phyloP scores from a whole-genome alignment of 2,888 invertebrate genomes.

The Xestia sexstrigata region DNA sequence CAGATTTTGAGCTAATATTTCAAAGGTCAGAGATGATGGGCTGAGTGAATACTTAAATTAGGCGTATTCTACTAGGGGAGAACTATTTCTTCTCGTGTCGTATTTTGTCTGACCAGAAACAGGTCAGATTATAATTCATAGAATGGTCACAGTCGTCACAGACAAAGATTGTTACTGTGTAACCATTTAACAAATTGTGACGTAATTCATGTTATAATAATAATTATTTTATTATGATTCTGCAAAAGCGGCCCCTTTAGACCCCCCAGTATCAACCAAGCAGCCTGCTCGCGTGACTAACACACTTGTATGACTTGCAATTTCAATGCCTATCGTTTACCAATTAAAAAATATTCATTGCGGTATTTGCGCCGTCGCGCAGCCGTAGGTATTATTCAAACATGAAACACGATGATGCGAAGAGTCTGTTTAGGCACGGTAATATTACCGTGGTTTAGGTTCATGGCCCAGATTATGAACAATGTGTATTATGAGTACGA shows the following conservation, averaged over 20 bases:
- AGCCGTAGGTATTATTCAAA: not conserved
- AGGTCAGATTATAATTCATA: too few species aligned
- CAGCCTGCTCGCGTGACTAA: not conserved
- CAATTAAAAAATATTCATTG: not conserved
- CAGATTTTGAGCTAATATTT: not conserved
- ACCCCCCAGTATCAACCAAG: not conserved
- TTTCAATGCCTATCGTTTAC: not conserved
- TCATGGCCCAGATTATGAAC: too few species aligned
- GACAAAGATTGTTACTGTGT: too few species aligned
- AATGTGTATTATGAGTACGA: too few species aligned
- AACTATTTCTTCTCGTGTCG: not conserved
- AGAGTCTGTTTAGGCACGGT: too few species aligned
- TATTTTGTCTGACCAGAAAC: not conserved
- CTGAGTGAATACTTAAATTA: not conserved
- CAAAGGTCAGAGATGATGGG: not conserved
- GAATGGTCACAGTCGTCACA: too few species aligned
- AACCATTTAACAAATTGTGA: too few species aligned
- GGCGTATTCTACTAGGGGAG: not conserved
- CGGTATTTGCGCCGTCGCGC: not conserved
- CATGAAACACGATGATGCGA: too few species aligned
- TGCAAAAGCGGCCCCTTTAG: too few species aligned
- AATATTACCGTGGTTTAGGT: too few species aligned
- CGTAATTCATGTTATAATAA: too few species aligned
- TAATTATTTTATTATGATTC: too few species aligned
- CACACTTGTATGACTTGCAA: not conserved